Evolutionary conservation across 2,113 vertebrate species (phyloP).

Genomic region (Podiceps cristatus): DNA sequence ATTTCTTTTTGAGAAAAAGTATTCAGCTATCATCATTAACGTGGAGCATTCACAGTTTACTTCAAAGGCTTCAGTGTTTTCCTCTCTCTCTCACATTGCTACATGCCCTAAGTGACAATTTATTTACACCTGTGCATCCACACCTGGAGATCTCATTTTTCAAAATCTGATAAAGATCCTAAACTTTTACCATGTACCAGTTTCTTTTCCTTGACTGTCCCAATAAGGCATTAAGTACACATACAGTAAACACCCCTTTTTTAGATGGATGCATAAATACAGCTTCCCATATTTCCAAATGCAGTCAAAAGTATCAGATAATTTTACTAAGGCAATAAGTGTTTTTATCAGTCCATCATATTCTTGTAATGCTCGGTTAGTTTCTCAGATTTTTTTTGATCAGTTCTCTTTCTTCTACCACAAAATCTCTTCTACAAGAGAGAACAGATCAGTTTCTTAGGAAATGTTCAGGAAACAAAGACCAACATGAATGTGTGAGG

Average conservation of each 20-base stretch:
- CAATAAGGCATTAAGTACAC: background rate
- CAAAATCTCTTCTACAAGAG: background rate
- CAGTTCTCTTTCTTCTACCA: background rate
- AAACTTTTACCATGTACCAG: background rate
- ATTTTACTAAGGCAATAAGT: background rate
- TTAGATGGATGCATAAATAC: background rate
- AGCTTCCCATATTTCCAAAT: background rate
- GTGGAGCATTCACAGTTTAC: background rate
- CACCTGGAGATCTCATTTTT: background rate
- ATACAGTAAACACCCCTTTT: background rate
- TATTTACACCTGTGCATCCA: background rate
- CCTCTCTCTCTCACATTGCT: background rate
- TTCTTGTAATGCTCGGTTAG: background rate
- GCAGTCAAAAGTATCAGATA: background rate
- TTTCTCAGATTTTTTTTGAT: background rate
- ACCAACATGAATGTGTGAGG: background rate
- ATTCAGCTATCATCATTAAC: background rate
- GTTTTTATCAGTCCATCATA: background rate
- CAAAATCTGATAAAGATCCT: background rate
- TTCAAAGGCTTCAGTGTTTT: background rate
- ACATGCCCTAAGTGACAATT: background rate
- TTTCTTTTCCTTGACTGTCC: background rate
- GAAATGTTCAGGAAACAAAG: background rate
- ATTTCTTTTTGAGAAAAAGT: background rate
- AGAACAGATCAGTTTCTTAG: background rate